Evolutionary conservation across 2,113 vertebrate species (phyloP).

Genomic region (Eira barbara): DNA sequence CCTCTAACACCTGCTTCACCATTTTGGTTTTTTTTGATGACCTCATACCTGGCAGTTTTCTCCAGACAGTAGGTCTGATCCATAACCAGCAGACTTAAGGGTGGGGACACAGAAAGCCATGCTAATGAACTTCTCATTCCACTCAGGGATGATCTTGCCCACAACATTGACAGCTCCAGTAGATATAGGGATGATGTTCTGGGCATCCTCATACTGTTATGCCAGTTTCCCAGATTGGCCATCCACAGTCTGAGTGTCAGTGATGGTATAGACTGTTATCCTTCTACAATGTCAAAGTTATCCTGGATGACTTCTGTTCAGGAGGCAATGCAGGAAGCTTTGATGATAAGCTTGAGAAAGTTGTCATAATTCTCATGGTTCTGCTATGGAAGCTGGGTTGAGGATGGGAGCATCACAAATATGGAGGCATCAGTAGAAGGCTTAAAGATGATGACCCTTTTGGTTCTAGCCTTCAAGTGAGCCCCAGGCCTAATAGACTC

Average conservation of each 20-base stretch:
- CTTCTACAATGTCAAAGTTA: conserved; percentile 90
- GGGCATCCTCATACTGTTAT: conserved; percentile 88
- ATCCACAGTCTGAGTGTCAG: conserved; percentile 93
- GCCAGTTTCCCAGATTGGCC: conserved; percentile 91
- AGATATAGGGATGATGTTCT: conserved; percentile 84
- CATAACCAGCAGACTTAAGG: conserved; percentile 27
- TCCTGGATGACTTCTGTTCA: conserved; percentile 93
- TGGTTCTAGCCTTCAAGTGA: conserved; percentile 91
- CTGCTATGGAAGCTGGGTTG: not conserved
- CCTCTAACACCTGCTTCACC: not conserved
- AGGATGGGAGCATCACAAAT: conserved; percentile 80
- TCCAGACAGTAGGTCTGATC: not conserved
- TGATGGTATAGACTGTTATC: conserved; percentile 90
- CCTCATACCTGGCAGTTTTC: conserved; percentile 5
- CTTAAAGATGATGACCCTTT: conserved; percentile 91
- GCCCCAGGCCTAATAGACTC: conserved; percentile 89
- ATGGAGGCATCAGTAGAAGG: conserved; percentile 91
- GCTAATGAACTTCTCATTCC: not conserved
- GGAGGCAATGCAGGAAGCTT: conserved; percentile 90
- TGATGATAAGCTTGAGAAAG: conserved; percentile 88
- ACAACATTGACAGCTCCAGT: not conserved
- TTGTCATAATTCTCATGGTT: conserved; percentile 91
- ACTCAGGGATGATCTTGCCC: not conserved
- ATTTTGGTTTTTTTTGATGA: conserved; percentile 63
- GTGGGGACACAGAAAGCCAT: conserved; percentile 85